These are phyloP conservation scores for Macheiramphus alcinus DNA, from an alignment of 2,113 vertebrate species.

Conservation along the genomic window DNA sequence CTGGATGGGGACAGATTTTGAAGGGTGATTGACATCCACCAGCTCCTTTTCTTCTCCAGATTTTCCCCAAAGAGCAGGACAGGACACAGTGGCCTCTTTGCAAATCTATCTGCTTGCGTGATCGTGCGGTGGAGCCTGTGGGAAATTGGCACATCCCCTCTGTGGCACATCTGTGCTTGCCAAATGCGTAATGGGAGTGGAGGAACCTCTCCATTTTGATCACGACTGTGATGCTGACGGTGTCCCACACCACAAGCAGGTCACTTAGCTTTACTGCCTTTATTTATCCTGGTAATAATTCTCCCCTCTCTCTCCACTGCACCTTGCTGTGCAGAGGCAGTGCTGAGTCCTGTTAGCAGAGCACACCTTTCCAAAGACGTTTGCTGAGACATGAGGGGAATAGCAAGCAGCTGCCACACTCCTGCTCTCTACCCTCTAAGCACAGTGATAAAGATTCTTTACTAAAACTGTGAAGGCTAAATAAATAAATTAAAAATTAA, in stretches of 20 bases:
- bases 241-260: too few species aligned
- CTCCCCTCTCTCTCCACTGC: background rate
- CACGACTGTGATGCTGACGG: fast-evolving
- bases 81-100: background rate
- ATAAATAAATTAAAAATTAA: background rate
- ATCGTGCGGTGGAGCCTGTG: fast-evolving
- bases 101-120: fast-evolving
- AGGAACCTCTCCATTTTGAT: background rate
- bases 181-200: background rate
- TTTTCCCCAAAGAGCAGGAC: background rate
- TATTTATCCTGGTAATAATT: background rate
- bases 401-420: background rate
- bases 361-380: background rate
- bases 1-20: background rate
- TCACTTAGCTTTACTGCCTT: background rate
- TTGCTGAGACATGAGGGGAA: background rate
- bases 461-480: background rate
- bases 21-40: background rate
- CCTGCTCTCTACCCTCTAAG: background rate
- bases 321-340: background rate
- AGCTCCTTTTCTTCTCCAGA: background rate
- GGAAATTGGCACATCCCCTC: background rate
- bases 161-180: too few species aligned
- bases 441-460: background rate
- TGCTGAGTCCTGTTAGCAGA: background rate